These are phyloP conservation scores for Labeo rohita DNA, from an alignment of 2,113 vertebrate species.

Conservation along the genomic window DNA sequence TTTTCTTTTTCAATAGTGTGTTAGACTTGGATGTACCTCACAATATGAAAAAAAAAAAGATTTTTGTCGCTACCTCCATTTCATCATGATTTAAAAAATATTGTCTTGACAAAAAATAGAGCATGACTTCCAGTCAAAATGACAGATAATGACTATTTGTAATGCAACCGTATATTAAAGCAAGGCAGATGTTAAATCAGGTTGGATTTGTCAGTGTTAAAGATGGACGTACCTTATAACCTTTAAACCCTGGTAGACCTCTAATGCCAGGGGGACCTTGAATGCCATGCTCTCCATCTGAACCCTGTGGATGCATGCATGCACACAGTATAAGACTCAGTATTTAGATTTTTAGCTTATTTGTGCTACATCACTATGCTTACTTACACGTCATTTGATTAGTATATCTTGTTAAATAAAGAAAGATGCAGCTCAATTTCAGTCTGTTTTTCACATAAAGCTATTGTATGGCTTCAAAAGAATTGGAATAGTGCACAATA, in stretches of 20 bases:
- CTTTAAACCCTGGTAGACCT: conserved; percentile 61
- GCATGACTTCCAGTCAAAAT: no score
- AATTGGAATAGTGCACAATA: background rate
- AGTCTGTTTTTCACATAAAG: background rate
- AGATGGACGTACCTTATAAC: conserved; percentile 54
- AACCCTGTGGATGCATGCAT: conserved; percentile 50
- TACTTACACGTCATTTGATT: background rate
- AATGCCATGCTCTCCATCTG: conserved; percentile 53
- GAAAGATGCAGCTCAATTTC: background rate
- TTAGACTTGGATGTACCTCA: background rate
- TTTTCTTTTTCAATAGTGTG: background rate
- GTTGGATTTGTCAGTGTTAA: background rate
- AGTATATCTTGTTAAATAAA: background rate
- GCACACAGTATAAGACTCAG: background rate
- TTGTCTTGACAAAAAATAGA: no score
- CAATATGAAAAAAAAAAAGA: no score
- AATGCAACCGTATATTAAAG: background rate
- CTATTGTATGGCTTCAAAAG: background rate
- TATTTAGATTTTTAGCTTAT: background rate
- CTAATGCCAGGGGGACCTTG: conserved; percentile 56
- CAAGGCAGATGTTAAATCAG: background rate
- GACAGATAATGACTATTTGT: no score
- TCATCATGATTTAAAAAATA: no score
- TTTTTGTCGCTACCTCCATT: no score
- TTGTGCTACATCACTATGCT: background rate